phyloP scores from a whole-genome alignment of 2,797 vertebrate genomes.

The Argya squamiceps region DNA sequence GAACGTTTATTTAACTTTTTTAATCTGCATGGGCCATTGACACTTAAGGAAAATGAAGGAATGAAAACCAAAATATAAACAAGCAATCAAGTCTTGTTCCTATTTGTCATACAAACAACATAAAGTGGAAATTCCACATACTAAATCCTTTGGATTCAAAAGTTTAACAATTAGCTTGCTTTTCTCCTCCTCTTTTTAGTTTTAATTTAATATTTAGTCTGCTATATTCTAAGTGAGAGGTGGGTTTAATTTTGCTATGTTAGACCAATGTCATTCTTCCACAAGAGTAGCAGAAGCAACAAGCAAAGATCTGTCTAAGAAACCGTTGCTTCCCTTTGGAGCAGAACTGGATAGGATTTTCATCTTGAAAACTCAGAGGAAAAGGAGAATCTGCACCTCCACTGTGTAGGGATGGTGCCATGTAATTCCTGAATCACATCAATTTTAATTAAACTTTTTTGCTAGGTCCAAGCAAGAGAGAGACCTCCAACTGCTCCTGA shows the following conservation, averaged over 20 bases:
- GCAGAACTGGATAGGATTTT: background rate
- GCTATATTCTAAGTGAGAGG: background rate
- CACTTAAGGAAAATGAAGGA: background rate
- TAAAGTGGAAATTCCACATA: background rate
- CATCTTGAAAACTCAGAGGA: background rate
- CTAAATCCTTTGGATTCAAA: background rate
- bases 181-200: background rate
- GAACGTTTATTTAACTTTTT: background rate
- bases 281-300: background rate
- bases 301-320: background rate
- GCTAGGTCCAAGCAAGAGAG: background rate
- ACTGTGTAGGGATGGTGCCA: background rate
- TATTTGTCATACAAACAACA: background rate
- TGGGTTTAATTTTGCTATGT: background rate
- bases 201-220: background rate
- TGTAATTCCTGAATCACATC: background rate
- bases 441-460: background rate
- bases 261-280: background rate
- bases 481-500: rapidly evolving
- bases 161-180: background rate
- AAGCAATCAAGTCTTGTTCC: background rate
- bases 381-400: background rate
- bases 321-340: background rate
- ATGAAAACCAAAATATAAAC: background rate
- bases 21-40: background rate